phyloP scores from a whole-genome alignment of 2,113 vertebrate species.

The Sinocyclocheilus anophthalmus region DNA sequence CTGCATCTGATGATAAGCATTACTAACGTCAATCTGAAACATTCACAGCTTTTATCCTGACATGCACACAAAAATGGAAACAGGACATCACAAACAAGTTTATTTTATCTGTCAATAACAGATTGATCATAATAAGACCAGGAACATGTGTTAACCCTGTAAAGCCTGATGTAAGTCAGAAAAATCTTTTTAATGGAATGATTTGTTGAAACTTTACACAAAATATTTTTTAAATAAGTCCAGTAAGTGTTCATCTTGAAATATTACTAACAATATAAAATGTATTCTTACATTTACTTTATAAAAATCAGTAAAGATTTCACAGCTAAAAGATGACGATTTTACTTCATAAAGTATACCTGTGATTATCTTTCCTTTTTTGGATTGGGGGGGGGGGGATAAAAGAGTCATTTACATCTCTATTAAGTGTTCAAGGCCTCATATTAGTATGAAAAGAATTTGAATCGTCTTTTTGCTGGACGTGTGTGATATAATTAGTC shows the following conservation, averaged over 20 bases:
- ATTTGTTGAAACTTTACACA: too few species aligned
- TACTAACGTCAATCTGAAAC: not conserved
- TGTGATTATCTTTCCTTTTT: not conserved
- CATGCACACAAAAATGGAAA: not conserved
- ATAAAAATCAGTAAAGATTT: not conserved
- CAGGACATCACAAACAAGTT: not conserved
- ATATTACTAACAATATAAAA: not conserved
- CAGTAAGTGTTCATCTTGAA: not conserved
- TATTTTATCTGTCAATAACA: not conserved
- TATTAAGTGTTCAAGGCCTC: not conserved
- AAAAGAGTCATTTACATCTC: not conserved
- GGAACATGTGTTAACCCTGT: not conserved
- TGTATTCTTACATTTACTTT: not conserved
- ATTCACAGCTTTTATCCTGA: not conserved
- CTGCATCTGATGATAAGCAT: not conserved
- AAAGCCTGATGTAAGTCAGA: not conserved
- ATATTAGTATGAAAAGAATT: not conserved
- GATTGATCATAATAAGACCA: not conserved
- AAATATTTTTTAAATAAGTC: too few species aligned
- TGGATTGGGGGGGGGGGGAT: not conserved
- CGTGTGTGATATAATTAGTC: not conserved
- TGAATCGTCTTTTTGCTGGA: not conserved
- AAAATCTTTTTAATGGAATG: too few species aligned
- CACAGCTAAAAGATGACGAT: too few species aligned
- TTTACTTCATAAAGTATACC: not conserved